A percentile compares a stretch with the other conserved stretches of the same genome.
Evolutionary conservation across 2,888 invertebrate species (phyloP).

Genomic region (Hyalella azteca): DNA sequence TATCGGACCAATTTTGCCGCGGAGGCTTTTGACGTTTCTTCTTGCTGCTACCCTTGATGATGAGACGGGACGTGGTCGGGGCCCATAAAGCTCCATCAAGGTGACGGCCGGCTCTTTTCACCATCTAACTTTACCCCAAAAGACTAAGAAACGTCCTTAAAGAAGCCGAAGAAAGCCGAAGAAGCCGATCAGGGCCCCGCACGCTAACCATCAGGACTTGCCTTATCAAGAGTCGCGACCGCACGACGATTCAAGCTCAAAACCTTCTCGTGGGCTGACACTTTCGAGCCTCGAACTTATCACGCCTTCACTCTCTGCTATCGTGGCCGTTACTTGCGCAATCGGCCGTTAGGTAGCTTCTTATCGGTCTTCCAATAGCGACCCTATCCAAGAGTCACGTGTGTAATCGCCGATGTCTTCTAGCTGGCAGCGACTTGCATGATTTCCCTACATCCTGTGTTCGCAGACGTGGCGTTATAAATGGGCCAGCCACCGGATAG

Average conservation of each 20-base stretch:
- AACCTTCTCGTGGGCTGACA: slow-evolving; percentile 14
- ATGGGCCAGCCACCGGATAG: too few species aligned
- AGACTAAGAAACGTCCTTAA: too few species aligned
- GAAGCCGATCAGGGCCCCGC: too few species aligned
- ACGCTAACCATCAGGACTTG: neutral
- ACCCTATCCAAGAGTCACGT: slow-evolving; percentile 5
- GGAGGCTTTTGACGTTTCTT: slow-evolving; percentile 16
- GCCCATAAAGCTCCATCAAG: neutral
- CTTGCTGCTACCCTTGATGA: neutral
- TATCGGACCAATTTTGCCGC: neutral
- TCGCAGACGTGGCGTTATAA: too few species aligned
- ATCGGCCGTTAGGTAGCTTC: slow-evolving; percentile 33
- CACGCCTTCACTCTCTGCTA: slow-evolving; percentile 35
- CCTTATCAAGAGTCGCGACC: slow-evolving; percentile 11
- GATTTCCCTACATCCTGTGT: too few species aligned
- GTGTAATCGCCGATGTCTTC: slow-evolving; percentile 26
- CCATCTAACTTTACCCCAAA: neutral
- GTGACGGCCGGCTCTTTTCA: slow-evolving; percentile 11
- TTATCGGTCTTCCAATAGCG: slow-evolving; percentile 34
- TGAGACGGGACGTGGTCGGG: neutral
- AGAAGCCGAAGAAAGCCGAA: too few species aligned
- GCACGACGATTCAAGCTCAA: slow-evolving; percentile 7
- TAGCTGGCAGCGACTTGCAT: too few species aligned
- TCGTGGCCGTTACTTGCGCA: slow-evolving; percentile 28
- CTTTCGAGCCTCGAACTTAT: slow-evolving; percentile 17